Evolutionary conservation across 30 jellyfish, hydroid and myxozoan genomes (phyloP).

Genomic region (Chrysaora quinquecirrha): DNA sequence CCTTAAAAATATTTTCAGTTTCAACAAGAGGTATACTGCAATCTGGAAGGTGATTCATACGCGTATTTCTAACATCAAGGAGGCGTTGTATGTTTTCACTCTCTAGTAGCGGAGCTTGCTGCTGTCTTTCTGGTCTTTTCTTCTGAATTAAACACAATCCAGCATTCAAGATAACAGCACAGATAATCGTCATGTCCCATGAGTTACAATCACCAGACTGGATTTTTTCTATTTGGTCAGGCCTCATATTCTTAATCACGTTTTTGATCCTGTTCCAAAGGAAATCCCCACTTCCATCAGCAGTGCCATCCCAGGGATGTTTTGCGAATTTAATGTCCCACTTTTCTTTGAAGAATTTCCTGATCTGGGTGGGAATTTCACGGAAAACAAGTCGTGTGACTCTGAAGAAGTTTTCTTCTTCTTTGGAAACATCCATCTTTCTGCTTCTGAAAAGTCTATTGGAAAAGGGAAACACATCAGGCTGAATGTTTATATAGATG

Average conservation of each 20-base stretch:
- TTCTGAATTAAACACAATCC: too few relatives aligned
- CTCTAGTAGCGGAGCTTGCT: neutral
- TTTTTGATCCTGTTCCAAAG: neutral
- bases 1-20: neutral
- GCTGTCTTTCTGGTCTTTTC: too few relatives aligned
- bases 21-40: neutral
- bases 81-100: neutral
- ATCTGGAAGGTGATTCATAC: neutral
- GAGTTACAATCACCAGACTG: neutral
- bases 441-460: too few relatives aligned
- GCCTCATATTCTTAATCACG: neutral
- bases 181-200: constrained; percentile 6
- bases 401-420: constrained; percentile 8
- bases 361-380: neutral
- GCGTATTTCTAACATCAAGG: neutral
- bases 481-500: too few relatives aligned
- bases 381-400: neutral
- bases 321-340: neutral
- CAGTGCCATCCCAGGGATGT: neutral
- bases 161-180: neutral
- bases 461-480: too few relatives aligned
- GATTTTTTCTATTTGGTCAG: neutral
- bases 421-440: neutral
- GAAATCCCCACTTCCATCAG: neutral
- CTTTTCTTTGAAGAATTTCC: neutral